Base-by-base conservation (phyloP, 2,113 vertebrate species). In the Stigmatopora argus region DNA sequence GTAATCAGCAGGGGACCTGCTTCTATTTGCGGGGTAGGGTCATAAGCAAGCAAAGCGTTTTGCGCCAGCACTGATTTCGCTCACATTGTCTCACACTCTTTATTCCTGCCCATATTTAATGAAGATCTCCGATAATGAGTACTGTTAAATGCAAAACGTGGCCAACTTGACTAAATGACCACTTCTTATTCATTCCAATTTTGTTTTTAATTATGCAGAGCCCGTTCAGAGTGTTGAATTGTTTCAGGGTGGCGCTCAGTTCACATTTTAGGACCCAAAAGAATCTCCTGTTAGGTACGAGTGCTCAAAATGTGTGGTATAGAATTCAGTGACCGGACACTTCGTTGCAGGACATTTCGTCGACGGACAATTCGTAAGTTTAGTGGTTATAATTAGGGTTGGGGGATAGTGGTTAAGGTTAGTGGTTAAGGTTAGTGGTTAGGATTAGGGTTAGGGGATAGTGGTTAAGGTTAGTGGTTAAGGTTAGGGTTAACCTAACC, bases 1-100 rank as follows among this genome's bases (percentile, higher is more conserved):
- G 82, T 83, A 80, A 84, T 86, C 82, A 78, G 71, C 65, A 71
- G 70, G 71, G 56, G 58, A 75, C 73, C 74, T 82, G 82, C 64
- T 64, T 74, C 70, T 49, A 38, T 74, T 84, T 74, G 72, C 53
- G 73, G 53, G 23, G 7, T 48, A 12, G 51, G 34, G 46, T 71
- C 62, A 63, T 64, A 46, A 62, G 57, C 35, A 56, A 74, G 66
- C 70, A 55, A 65, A 61, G 64, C 56, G 60, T 52, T 59, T 77
- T 65, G 49, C 31, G 3, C 74, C 65, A 66, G 63, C 35, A 63
- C 59, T 79, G 78, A 84, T 76, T 83, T 65, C 70, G 9, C 38
- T 23, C 47, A 56, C 63, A 69, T 72, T 68, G 68, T 83, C 64
- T 69, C 62, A 49, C 72, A 58, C 15, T 71, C 48, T 74, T 83